These are phyloP conservation scores for Agelas oroides DNA, from an alignment of 37 sponge, comb jelly and placozoan species.

Conservation along the genomic window DNA sequence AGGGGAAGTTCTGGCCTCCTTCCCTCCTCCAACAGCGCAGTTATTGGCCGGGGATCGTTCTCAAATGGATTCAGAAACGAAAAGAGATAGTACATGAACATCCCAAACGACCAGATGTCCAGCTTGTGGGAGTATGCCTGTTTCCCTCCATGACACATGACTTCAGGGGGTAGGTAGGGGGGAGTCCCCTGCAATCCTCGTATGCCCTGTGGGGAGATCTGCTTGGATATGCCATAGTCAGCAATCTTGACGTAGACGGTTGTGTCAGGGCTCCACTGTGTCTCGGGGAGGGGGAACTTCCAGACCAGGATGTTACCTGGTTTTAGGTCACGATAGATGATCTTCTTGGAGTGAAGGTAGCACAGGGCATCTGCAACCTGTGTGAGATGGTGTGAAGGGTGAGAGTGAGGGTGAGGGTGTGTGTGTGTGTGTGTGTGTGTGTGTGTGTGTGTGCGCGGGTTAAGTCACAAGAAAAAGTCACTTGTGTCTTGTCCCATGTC, in stretches of 20 bases:
- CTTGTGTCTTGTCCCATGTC: not conserved
- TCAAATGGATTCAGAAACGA: conserved; percentile 72
- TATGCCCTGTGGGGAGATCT: conserved; percentile 70
- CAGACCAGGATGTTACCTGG: conserved; percentile 84
- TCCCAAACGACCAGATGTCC: conserved; percentile 83
- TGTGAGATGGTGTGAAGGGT: not conserved
- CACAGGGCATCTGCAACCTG: conserved; percentile 82
- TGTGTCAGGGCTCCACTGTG: conserved; percentile 42
- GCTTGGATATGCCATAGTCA: conserved; percentile 88
- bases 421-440: not conserved
- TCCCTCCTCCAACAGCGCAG: conserved; percentile 44
- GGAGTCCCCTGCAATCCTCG: conserved; percentile 74
- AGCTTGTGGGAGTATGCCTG: conserved; percentile 72
- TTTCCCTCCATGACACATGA: conserved; percentile 57
- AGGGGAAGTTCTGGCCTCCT: conserved; percentile 61
- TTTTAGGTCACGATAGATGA: conserved; percentile 88
- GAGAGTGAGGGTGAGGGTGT: not conserved
- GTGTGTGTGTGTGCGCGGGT: too few relatives aligned
- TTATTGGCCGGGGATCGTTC: conserved; percentile 22
- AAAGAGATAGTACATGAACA: conserved; percentile 75
- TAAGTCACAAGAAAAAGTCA: too few relatives aligned
- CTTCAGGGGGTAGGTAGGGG: conserved; percentile 85
- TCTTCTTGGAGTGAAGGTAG: conserved; percentile 76
- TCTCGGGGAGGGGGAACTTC: conserved; percentile 72
- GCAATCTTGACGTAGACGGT: conserved; percentile 73